These are phyloP conservation scores for Miltochrista miniata DNA, from an alignment of 2,888 invertebrate species.

Conservation along the genomic window DNA sequence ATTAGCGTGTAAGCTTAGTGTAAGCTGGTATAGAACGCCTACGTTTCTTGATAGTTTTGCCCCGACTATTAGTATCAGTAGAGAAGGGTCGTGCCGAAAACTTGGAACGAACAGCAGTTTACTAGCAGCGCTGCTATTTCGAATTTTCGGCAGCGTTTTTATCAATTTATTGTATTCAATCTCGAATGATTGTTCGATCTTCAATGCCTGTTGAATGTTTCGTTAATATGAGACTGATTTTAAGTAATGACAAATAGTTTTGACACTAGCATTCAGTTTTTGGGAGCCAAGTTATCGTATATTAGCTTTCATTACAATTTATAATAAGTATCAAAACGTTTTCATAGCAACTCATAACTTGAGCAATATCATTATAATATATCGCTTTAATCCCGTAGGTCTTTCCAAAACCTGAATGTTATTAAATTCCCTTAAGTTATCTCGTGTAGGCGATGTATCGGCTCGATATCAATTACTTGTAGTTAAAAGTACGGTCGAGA, in stretches of 20 bases:
- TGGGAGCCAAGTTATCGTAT: conserved; percentile 20
- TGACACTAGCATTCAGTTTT: conserved; percentile 49
- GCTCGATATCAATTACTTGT: conserved; percentile 74
- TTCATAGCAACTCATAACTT: conserved; percentile 6
- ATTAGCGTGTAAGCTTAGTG: conserved; percentile 64
- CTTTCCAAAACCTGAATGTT: conserved; percentile 32
- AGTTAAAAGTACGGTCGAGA: conserved; percentile 62
- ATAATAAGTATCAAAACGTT: conserved; percentile 4
- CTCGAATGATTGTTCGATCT: conserved; percentile 25
- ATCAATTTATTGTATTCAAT: conserved; percentile 16
- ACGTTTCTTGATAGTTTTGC: conserved; percentile 45
- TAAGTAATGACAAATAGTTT: conserved; percentile 69
- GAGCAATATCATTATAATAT: conserved; percentile 4
- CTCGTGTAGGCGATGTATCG: conserved; percentile 54
- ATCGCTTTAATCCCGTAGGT: background rate
- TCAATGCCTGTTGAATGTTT: conserved; percentile 44
- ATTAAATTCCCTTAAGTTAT: conserved; percentile 34
- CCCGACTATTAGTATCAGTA: conserved; percentile 48
- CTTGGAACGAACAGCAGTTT: conserved; percentile 1
- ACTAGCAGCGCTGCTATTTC: background rate
- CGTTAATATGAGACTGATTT: conserved; percentile 81
- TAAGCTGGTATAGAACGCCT: conserved; percentile 58
- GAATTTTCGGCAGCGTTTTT: conserved; percentile 7
- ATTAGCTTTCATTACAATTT: conserved; percentile 1
- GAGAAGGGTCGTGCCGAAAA: conserved; percentile 18